Base-by-base conservation (phyloP, 2,113 vertebrate species). In the Marmota flaviventris region DNA sequence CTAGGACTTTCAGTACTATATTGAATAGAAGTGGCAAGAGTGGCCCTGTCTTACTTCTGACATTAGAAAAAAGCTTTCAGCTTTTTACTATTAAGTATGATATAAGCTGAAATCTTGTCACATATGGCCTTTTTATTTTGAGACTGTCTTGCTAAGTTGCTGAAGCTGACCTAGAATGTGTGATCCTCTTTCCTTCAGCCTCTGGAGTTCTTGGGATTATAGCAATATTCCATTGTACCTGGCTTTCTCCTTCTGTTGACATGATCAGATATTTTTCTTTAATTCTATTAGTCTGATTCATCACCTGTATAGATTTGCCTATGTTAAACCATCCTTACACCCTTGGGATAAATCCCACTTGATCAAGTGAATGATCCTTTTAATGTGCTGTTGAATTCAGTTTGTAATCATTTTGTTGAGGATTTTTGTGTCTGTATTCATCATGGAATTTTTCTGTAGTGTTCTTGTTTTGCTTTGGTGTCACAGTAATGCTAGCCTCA, bases 181-280 rank as follows among this genome's bases (percentile, higher is more conserved):
- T 2, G 24, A 29, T 70, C 22, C 14, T 53, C 51, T 24, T 86
- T 14, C 5, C 6, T 53, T 45, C 34, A 37, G 17, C 13, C 34
- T 17, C 34, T 25, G 10, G 17, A 39, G 39, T 58, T 25, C 2
- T 42, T 22, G 29, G 27, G 39, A 18, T 85, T 65, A 39, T 8
- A 4, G 34, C 6, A 0, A 13, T n/a, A 34, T 3, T 0, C 67
- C 67, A 70, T 34, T 14, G 14, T 18, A 3, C 34, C 67, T 16
- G 65, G 5, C 48, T 85, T 69, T 85, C 20, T 85, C 18, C 45
- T 34, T 48, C 42, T 85, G 1, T 69, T n/a, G 63, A 34, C 42
- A 69, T 69, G 61, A 51, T 75, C 18, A n/a, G 16, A 45, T 73
- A 37, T 63, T 75, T 84, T 14, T 76, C 56, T 37, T 75, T 84